Evolutionary conservation across 2,113 vertebrate genomes (phyloP).

Genomic region (Sturnira hondurensis): DNA sequence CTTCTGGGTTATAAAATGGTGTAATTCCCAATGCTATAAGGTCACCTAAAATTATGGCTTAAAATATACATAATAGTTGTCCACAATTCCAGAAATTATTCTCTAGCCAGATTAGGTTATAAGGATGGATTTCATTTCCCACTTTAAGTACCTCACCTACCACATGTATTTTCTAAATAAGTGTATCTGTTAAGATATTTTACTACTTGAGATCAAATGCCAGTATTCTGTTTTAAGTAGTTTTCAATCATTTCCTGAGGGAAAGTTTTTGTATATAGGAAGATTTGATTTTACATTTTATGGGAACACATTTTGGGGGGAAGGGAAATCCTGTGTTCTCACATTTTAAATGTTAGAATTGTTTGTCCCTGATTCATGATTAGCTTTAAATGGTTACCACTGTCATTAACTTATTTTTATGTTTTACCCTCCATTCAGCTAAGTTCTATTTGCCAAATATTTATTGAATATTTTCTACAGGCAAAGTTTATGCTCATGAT

Average conservation of each 20-base stretch:
- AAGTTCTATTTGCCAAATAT: not conserved
- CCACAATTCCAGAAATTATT: conserved; percentile 35
- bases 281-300: conserved; percentile 15
- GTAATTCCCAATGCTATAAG: conserved; percentile 19
- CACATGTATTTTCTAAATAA: conserved; percentile 20
- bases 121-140: not conserved
- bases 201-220: conserved; percentile 26
- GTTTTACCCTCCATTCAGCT: not conserved
- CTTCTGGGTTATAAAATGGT: conserved; percentile 30
- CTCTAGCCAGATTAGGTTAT: not conserved
- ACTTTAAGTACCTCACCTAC: not conserved
- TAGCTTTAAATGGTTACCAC: not conserved
- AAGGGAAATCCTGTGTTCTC: conserved; percentile 43
- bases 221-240: conserved; percentile 53
- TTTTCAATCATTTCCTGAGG: conserved; percentile 44
- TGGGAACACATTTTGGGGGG: not conserved
- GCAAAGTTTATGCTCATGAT: not conserved
- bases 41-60: conserved; percentile 39
- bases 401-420: not conserved
- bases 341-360: not conserved
- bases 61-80: conserved; percentile 25
- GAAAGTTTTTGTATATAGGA: not conserved
- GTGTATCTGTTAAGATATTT: conserved; percentile 60
- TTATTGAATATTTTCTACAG: not conserved
- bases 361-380: not conserved